phyloP scores from a whole-genome alignment of 2,113 vertebrate species.

The Cavia porcellus region DNA sequence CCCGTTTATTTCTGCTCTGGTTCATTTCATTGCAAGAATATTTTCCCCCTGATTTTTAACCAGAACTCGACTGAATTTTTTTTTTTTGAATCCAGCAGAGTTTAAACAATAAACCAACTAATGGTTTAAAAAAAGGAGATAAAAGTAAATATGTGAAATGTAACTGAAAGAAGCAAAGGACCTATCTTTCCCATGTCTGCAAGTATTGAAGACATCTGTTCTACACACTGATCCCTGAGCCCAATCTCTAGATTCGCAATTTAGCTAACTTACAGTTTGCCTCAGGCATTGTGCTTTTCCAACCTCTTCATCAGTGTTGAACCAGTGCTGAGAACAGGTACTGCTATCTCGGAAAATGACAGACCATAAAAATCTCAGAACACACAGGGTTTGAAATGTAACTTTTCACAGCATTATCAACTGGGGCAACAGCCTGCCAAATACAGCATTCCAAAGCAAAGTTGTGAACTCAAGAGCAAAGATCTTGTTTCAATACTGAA shows the following conservation, averaged over 20 bases:
- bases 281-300: background rate
- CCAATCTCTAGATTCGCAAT: background rate
- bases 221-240: background rate
- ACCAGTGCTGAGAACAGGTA: background rate
- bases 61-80: slow-evolving; percentile 30
- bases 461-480: background rate
- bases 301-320: background rate
- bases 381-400: background rate
- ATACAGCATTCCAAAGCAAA: background rate
- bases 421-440: background rate
- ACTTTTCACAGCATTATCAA: background rate
- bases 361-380: background rate
- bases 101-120: slow-evolving; percentile 39
- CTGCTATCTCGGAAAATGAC: background rate
- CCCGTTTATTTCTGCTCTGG: slow-evolving; percentile 39
- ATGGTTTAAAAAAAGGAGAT: background rate
- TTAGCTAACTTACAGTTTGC: background rate
- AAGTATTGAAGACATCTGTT: background rate
- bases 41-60: slow-evolving; percentile 32
- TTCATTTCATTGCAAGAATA: slow-evolving; percentile 15
- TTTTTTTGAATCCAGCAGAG: background rate
- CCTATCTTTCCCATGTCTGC: background rate
- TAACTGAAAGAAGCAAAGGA: background rate
- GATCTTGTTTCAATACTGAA: background rate
- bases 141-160: background rate